Conservation (phyloP, 1,140 invertebrate species). For the Pantala flavescens region DNA sequence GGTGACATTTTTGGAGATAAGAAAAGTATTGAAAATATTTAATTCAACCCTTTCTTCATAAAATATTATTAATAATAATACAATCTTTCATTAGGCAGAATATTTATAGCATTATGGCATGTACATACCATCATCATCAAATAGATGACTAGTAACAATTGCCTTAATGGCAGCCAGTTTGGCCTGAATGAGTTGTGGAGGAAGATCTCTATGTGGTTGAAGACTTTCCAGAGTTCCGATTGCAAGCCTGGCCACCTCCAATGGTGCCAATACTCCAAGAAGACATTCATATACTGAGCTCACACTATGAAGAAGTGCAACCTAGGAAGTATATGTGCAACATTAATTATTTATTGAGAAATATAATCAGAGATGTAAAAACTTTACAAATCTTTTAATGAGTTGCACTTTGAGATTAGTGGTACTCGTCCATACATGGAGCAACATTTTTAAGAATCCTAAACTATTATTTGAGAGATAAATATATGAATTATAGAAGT, state of each 20-base stretch:
- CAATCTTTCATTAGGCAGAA: too few relatives aligned
- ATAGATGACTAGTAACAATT: constrained; percentile 57
- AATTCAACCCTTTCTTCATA: too few relatives aligned
- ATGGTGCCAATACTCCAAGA: constrained; percentile 43
- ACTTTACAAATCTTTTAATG: too few relatives aligned
- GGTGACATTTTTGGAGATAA: too few relatives aligned
- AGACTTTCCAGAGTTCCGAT: constrained; percentile 57
- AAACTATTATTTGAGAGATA: too few relatives aligned
- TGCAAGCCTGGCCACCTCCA: constrained; percentile 57
- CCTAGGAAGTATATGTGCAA: constrained; percentile 30
- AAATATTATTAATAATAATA: too few relatives aligned
- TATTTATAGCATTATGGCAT: too few relatives aligned
- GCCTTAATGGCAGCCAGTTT: constrained; percentile 64
- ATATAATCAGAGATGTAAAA: neutral
- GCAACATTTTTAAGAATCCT: too few relatives aligned
- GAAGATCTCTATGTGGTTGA: constrained; percentile 43
- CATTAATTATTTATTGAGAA: neutral
- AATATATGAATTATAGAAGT: too few relatives aligned
- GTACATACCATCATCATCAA: constrained; percentile 49
- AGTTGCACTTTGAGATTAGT: too few relatives aligned
- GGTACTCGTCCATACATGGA: too few relatives aligned
- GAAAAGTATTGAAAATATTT: too few relatives aligned
- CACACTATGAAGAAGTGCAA: constrained; percentile 45
- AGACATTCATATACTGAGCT: constrained; percentile 37
- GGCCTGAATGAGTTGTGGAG: constrained; percentile 52